Evolutionary conservation across 2,797 vertebrate genomes (phyloP).

Genomic region (Phataginus tetradactyla): DNA sequence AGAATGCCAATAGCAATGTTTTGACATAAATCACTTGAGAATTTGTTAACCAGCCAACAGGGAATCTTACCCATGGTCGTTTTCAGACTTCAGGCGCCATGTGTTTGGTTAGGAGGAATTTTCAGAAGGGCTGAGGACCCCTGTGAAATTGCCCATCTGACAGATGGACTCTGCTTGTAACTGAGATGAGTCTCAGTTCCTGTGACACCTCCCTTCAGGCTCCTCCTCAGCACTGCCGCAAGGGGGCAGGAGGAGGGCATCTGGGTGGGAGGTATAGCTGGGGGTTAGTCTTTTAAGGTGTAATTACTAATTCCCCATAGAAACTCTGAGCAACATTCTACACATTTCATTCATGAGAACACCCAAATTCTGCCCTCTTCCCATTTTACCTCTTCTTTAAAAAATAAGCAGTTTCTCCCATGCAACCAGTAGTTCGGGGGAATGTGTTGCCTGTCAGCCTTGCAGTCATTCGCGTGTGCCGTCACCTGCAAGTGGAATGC

Average conservation of each 20-base stretch:
- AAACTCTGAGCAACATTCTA: not conserved
- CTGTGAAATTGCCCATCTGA: not conserved
- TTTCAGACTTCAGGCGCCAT: not conserved
- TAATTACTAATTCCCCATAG: not conserved
- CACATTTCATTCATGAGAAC: not conserved
- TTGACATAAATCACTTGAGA: not conserved
- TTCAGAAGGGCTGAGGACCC: not conserved
- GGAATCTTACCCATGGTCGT: not conserved
- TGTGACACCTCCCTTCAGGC: not conserved
- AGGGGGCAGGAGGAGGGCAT: not conserved
- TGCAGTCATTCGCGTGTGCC: not conserved
- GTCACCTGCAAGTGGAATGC: not conserved
- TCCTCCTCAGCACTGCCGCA: not conserved
- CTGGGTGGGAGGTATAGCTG: not conserved
- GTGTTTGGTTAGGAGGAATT: not conserved
- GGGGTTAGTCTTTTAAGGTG: not conserved
- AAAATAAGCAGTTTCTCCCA: conserved; percentile 4
- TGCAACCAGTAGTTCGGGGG: not conserved
- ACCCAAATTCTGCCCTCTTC: not conserved
- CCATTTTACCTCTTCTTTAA: not conserved
- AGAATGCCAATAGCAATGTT: not conserved
- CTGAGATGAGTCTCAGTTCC: not conserved
- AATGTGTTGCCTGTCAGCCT: not conserved
- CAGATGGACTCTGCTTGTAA: not conserved
- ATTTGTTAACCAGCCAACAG: not conserved